Conservation (phyloP, 2,888 invertebrate genomes). For the Drosophila paranaensis region DNA sequence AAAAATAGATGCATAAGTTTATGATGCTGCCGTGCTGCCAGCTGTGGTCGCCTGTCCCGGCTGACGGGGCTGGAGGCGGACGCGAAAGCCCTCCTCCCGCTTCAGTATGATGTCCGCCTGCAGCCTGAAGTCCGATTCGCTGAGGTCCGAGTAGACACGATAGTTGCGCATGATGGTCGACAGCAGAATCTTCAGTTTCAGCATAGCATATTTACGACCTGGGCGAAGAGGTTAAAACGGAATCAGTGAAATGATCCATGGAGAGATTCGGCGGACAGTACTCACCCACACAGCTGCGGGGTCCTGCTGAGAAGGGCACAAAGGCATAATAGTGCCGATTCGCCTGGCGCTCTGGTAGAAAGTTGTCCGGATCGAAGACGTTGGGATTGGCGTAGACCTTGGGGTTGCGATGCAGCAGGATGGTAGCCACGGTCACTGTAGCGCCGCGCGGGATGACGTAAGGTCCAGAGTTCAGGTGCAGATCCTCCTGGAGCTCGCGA, state of each 20-base stretch:
- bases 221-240: conserved; percentile 21
- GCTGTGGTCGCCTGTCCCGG: conserved; percentile 53
- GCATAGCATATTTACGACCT: conserved; percentile 93
- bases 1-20: conserved; percentile 53
- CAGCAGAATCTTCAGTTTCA: conserved; percentile 91
- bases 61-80: conserved; percentile 88
- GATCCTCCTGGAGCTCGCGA: conserved; percentile 89
- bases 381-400: conserved; percentile 91
- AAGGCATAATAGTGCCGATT: conserved; percentile 93
- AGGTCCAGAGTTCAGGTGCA: conserved; percentile 89
- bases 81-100: conserved; percentile 90
- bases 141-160: conserved; percentile 88
- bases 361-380: conserved; percentile 93
- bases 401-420: conserved; percentile 89
- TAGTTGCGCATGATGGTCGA: conserved; percentile 91
- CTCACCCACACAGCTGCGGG: conserved; percentile 92
- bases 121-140: conserved; percentile 89
- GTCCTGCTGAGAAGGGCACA: conserved; percentile 93
- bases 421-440: conserved; percentile 88
- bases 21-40: conserved; percentile 56
- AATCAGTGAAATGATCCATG: neutral
- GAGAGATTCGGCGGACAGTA: conserved; percentile 24
- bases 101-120: conserved; percentile 92
- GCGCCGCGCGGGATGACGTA: conserved; percentile 89
- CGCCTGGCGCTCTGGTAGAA: conserved; percentile 91